Evolutionary conservation across 2,888 invertebrate species (phyloP), one percentile per base, ranked within the genome.

Genomic region (Sinopyrophorus schimmeli): DNA sequence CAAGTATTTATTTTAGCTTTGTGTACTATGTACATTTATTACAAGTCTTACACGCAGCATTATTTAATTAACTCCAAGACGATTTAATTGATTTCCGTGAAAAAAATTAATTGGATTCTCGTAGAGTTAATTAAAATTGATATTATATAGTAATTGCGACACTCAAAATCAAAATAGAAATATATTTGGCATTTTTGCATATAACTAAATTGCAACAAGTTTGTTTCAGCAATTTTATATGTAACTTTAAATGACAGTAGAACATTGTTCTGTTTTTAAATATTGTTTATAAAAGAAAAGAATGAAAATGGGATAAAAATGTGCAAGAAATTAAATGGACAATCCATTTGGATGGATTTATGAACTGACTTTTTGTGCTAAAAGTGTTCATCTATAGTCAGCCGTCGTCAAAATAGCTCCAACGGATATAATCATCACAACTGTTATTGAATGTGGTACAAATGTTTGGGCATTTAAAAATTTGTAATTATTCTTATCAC

Each of bases 241-340:
- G 66, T 65, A 67, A 65, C 41, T 30, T 41, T 59, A 65, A 63
- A 63, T 59, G 63, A 68, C 65, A 64, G 68, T 72, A 72, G 72
- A 67, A 69, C 70, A 69, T 72, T 72, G 72, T 73, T 73, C 70
- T 72, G 73, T 72, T 73, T 73, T 71, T 69, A 69, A 72, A 71
- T 71, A 72, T 73, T 72, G 71, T 73, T 72, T 72, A 72, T 72
- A 65, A 21, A 65, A n/a, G n/a, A n/a, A n/a, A n/a, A n/a, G n/a
- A n/a, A n/a, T n/a, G n/a, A n/a, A 57, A 65, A 59, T 59, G 64
- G 65, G 60, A 66, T 64, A 46, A 30, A 47, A 49, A 53, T 28
- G 53, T 49, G 53, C 46, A 49, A 53, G 14, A 46, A 46, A 43
- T 21, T 43, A 52, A n/a, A 52, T 44, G 48, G 51, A 58, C 52